Base-by-base conservation (phyloP, 2,113 vertebrate genomes). In the Bufo gargarizans region DNA sequence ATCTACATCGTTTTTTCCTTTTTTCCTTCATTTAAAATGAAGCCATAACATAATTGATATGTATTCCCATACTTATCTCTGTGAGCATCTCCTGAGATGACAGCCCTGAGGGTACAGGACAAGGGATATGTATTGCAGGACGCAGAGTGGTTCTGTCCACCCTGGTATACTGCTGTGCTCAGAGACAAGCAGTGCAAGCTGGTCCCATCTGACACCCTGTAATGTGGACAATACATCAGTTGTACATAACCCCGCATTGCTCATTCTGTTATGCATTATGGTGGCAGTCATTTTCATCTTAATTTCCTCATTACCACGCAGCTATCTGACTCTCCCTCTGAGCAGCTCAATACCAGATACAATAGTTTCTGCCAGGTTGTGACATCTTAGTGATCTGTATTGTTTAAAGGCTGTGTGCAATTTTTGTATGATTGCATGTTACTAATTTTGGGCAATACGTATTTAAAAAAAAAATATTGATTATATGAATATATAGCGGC, bases 161-260 rank as follows among this genome's bases (percentile, higher is more conserved):
- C 45, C 61, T 55, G 20, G 11, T 63, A 81, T 20, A 55, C 17
- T n/a, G 77, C 63, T 47, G 77, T 55, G 20, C 20, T 72, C 33
- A 72, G 78, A 49, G 67, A 45, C 19, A 87, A 71, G 49, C 77
- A 59, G 86, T 82, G 59, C 86, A 88, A 82, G 86, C 78, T 59
- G 56, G 79, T 82, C 86, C 86, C 86, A 88, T 81, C 78, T 55
- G 76, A 82, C 86, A 82, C 74, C 82, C 86, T 88, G 20, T 74
- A 33, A 55, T 87, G 50, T 72, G 79, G 69, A 88, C 86, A 88
- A 88, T 88, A 63, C 79, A 76, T 43, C 56, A 82, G 69, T 72
- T 88, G 86, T 88, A 76, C 67, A 16, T 88, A 47, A 61, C 20
- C 81, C 43, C 33, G 82, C 79, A 4, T 82, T 74, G 53, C 55